Evolutionary conservation across 2,888 invertebrate genomes (phyloP).

Genomic region (Falcaria lacertinaria): DNA sequence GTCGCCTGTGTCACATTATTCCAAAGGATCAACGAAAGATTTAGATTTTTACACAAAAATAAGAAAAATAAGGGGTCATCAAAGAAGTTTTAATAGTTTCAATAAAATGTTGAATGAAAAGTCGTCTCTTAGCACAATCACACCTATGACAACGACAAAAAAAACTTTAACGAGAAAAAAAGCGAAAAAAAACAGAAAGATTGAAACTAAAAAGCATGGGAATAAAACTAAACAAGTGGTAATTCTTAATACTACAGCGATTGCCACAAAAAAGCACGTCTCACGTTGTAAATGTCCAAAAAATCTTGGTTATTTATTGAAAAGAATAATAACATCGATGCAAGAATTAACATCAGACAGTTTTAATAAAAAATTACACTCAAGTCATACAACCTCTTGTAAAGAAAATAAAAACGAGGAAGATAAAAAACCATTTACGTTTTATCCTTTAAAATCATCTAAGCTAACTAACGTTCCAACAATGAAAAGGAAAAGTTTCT

Average conservation of each 20-base stretch:
- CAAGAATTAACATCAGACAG: conserved; percentile 32
- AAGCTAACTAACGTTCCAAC: not conserved
- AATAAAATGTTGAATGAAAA: conserved; percentile 58
- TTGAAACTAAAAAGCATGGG: not conserved
- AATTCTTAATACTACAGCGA: not conserved
- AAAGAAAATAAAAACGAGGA: not conserved
- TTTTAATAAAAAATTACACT: conserved; percentile 3
- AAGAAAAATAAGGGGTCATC: conserved; percentile 55
- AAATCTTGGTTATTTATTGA: conserved; percentile 28
- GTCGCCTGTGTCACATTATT: conserved; percentile 38
- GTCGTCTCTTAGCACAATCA: too few species aligned
- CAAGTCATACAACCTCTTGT: not conserved
- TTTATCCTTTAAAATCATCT: not conserved
- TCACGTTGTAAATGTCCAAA: conserved; percentile 41
- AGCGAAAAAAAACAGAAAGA: conserved; percentile 3
- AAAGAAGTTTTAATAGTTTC: conserved; percentile 55
- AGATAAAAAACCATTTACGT: not conserved
- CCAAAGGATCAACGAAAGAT: conserved; percentile 41
- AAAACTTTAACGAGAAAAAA: conserved; percentile 8
- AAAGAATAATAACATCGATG: conserved; percentile 35
- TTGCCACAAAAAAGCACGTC: conserved; percentile 1
- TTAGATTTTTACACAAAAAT: conserved; percentile 58
- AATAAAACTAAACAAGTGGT: not conserved
- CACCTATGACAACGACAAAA: conserved; percentile 22
- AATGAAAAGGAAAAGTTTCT: conserved; percentile 1